Percentiles rank a stretch among this genome's conserved stretches.
phyloP scores from a whole-genome alignment of 2,888 invertebrate species.

The Ramazzottius varieornatus region DNA sequence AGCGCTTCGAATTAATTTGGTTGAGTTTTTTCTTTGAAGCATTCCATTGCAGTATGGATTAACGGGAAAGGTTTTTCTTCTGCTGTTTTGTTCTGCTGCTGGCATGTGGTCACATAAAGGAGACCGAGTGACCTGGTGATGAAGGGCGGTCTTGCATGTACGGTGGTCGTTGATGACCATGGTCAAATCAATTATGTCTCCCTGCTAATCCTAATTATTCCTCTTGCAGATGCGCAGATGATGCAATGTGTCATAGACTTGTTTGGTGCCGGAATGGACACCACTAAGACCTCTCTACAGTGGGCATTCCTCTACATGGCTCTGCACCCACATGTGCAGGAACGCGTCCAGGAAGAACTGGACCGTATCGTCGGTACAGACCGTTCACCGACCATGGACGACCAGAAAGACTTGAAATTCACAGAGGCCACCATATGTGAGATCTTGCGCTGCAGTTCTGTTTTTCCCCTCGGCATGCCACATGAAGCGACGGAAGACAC shows the following conservation, averaged over 20 bases:
- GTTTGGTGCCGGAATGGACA: conserved; percentile 76
- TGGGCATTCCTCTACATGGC: conserved; percentile 70
- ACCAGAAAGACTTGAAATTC: conserved; percentile 48
- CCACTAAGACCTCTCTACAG: conserved; percentile 58
- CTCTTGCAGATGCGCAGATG: conserved; percentile 52
- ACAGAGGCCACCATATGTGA: conserved; percentile 66
- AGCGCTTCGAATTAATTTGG: too few species aligned
- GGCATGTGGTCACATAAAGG: too few species aligned
- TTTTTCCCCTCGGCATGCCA: conserved; percentile 57
- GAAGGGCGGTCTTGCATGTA: too few species aligned
- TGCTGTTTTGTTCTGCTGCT: too few species aligned
- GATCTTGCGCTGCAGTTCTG: conserved; percentile 54
- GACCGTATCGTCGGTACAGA: conserved; percentile 40
- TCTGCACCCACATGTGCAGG: conserved; percentile 52
- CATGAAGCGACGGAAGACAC: conserved; percentile 4
- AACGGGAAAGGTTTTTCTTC: too few species aligned
- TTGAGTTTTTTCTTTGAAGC: too few species aligned
- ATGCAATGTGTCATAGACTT: conserved; percentile 70
- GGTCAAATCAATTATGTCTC: too few species aligned
- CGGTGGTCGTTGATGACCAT: too few species aligned
- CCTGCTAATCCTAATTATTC: too few species aligned
- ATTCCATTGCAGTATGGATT: too few species aligned
- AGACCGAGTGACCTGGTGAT: too few species aligned
- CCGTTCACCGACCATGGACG: conserved; percentile 49
- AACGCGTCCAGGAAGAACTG: conserved; percentile 54